Evolutionary conservation across 64 coral and sea anemone species (phyloP), one percentile per base, ranked within the genome.

Genomic region (Acropora tenuis): DNA sequence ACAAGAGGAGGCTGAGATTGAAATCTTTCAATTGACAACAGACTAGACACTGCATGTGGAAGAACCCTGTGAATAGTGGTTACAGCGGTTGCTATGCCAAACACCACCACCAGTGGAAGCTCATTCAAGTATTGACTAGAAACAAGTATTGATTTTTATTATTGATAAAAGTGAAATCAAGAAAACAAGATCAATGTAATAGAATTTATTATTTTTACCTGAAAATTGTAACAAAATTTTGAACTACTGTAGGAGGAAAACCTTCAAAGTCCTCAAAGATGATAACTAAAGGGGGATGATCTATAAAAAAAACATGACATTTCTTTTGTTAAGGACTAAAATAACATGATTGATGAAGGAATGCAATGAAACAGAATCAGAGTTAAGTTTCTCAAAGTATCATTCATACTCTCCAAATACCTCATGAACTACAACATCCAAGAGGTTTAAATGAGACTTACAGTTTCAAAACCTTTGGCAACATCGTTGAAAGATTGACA

Each of bases 11-110:
- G 97, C 41, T 99, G 94, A 43, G 97, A 84, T 50, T 99, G 94
- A 75, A 99, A 99, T 53, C 88, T 95, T 43, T 99, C 88, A 73
- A 96, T 99, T 17, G 91, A 88, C 66, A 99, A 89, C 6, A 89
- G 77, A 10, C 94, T 93, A 4, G 97, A 96, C n/a, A 99, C 94
- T 52, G 94, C 88, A 86, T 95, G 94, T 16, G 97, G 97, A 59
- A 99, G 80, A 18, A 96, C 94, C 45, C 92, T 92, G 53, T 99
- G 97, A 50, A 99, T 77, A 44, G 94, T 89, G 10, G 91, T 90
- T 12, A 95, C 88, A 20, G 94, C 87, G 11, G 97, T 99, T 43
- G 97, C 97, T 50, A 99, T 92, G 74, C 97, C 97, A 94, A 99
- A 96, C 45, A 99, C 83, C 57, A 99, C 43, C 3, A 94, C 91